phyloP scores from a whole-genome alignment of 2,113 vertebrate genomes.

The Zonotrichia leucophrys region DNA sequence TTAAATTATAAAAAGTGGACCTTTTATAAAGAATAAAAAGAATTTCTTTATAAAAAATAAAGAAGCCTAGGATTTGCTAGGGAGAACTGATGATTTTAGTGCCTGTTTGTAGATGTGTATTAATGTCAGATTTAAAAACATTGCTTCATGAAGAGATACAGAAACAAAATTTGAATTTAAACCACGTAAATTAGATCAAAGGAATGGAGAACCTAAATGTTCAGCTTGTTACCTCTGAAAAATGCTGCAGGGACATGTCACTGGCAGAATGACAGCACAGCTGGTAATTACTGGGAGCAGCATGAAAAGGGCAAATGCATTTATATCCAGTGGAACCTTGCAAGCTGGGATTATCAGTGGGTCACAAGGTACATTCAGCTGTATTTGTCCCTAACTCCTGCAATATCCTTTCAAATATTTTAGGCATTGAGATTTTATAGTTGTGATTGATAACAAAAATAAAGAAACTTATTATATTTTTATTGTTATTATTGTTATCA shows the following conservation, averaged over 20 bases:
- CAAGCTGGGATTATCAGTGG: background rate
- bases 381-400: background rate
- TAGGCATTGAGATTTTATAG: background rate
- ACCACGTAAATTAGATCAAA: background rate
- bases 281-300: conserved; percentile 39
- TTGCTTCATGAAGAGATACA: background rate
- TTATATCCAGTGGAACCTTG: background rate
- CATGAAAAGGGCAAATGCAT: conserved; percentile 20
- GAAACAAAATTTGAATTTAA: conserved; percentile 16
- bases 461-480: background rate
- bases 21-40: background rate
- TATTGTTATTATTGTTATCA: background rate
- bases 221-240: conserved; percentile 14
- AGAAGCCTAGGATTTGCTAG: background rate
- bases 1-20: background rate
- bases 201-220: background rate
- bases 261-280: background rate
- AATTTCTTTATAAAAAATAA: too few species aligned
- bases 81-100: background rate
- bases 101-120: background rate
- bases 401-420: background rate
- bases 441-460: background rate
- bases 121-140: background rate
- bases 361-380: background rate
- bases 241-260: background rate